These are phyloP conservation scores for Bilobella aurantiaca DNA, from an alignment of 1,140 invertebrate species.

Conservation along the genomic window DNA sequence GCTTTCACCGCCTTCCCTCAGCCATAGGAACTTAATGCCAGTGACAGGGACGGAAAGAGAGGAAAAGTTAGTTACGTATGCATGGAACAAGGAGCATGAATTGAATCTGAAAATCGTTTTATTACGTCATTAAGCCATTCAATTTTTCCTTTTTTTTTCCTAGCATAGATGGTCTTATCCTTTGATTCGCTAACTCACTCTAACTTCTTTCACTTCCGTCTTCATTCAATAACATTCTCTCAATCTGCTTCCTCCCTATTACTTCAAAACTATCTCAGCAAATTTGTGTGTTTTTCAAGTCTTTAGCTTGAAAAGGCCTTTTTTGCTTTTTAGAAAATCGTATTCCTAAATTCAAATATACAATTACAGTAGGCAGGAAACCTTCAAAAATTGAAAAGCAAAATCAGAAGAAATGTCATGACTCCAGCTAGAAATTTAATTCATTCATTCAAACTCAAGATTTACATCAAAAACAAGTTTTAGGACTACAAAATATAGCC, in stretches of 20 bases:
- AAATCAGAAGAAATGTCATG: too few relatives aligned
- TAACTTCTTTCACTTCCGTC: neutral
- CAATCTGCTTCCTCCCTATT: conserved; percentile 26
- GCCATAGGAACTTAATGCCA: conserved; percentile 1
- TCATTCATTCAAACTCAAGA: too few relatives aligned
- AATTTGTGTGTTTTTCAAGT: neutral
- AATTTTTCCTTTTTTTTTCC: conserved; percentile 24
- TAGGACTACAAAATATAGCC: too few relatives aligned
- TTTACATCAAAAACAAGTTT: too few relatives aligned
- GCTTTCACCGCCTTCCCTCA: neutral
- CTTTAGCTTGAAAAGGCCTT: conserved; percentile 2
- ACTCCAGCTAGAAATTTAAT: too few relatives aligned
- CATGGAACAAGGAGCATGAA: conserved; percentile 30
- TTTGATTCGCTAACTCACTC: conserved; percentile 20
- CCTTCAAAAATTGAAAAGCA: too few relatives aligned
- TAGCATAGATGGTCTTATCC: neutral
- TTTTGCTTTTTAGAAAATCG: neutral
- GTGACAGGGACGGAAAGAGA: neutral
- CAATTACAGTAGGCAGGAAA: too few relatives aligned
- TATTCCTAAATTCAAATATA: neutral
- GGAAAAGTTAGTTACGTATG: conserved; percentile 30
- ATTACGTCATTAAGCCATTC: conserved; percentile 35
- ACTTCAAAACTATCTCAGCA: neutral
- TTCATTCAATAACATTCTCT: conserved; percentile 28
- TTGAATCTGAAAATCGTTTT: conserved; percentile 34